A percentile compares a stretch with the other conserved stretches of the same genome.
Conservation (phyloP, 2,113 vertebrate genomes). For the Suncus etruscus region DNA sequence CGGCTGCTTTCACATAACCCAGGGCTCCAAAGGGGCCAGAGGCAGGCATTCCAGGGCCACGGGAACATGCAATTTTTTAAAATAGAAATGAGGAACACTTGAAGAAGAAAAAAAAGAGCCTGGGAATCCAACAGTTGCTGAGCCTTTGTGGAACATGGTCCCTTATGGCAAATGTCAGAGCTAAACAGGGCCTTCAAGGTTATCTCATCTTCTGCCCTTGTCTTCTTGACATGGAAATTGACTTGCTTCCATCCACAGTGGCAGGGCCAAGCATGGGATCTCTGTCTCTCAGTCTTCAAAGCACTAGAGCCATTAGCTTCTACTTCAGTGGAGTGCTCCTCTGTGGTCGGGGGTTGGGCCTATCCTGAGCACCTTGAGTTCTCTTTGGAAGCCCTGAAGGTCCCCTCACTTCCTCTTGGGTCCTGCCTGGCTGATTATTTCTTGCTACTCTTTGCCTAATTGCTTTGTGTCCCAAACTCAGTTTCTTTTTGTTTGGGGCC, state of each 20-base stretch:
- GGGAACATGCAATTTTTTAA: slow-evolving; percentile 87
- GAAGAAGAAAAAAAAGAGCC: slow-evolving; percentile 84
- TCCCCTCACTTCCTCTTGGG: neutral
- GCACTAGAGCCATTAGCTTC: neutral
- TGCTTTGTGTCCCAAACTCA: neutral
- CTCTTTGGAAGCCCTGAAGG: neutral
- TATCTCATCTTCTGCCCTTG: slow-evolving; percentile 56
- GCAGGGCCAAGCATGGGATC: neutral
- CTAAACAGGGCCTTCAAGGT: slow-evolving; percentile 50
- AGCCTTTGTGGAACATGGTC: slow-evolving; percentile 75
- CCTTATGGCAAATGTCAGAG: slow-evolving; percentile 67
- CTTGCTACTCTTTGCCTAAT: neutral
- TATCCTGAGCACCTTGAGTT: neutral
- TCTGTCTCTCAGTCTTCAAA: neutral
- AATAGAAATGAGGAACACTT: slow-evolving; percentile 94
- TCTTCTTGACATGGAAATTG: slow-evolving; percentile 31
- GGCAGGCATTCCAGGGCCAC: slow-evolving; percentile 87
- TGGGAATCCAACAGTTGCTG: slow-evolving; percentile 91
- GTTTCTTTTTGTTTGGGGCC: neutral
- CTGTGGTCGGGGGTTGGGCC: neutral
- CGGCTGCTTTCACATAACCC: slow-evolving; percentile 96
- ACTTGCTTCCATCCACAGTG: neutral
- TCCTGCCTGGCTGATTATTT: neutral
- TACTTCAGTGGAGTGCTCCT: neutral
- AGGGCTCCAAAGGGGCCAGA: slow-evolving; percentile 90